Evolutionary conservation across 1,140 invertebrate genomes (phyloP).

Genomic region (Eulimnadia texana): DNA sequence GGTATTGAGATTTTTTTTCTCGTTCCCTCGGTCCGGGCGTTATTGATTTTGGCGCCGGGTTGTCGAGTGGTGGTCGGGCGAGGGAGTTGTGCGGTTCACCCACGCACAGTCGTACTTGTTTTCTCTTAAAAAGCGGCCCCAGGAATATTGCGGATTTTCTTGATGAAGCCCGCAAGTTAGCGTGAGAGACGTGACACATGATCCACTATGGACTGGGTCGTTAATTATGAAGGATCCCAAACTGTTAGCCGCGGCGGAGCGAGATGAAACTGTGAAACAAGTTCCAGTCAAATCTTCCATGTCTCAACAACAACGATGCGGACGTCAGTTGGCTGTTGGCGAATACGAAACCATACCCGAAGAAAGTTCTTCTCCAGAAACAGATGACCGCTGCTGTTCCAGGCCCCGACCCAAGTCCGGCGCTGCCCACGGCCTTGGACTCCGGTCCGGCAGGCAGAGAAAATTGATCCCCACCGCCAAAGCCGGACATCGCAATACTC

Average conservation of each 20-base stretch:
- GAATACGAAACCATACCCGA: slow-evolving; percentile 8
- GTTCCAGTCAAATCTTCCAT: background rate
- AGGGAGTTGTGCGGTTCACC: background rate
- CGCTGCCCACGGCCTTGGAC: background rate
- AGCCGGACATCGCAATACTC: background rate
- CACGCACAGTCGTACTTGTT: too few relatives aligned
- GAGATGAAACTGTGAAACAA: background rate
- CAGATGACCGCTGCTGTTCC: slow-evolving; percentile 6
- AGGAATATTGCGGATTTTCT: too few relatives aligned
- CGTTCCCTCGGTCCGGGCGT: background rate
- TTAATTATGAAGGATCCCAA: background rate
- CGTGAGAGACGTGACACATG: too few relatives aligned
- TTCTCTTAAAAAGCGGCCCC: too few relatives aligned
- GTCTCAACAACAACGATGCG: background rate
- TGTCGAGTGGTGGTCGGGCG: too few relatives aligned
- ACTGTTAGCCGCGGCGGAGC: background rate
- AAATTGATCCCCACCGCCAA: background rate
- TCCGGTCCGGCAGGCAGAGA: background rate
- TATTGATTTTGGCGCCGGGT: background rate
- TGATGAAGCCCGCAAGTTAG: too few relatives aligned
- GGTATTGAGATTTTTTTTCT: background rate
- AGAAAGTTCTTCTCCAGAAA: slow-evolving; percentile 9
- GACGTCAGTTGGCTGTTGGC: background rate
- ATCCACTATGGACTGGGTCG: too few relatives aligned
- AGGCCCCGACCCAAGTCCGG: background rate